Conservation (phyloP, 2,113 vertebrate genomes). For the Pseudonaja textilis region DNA sequence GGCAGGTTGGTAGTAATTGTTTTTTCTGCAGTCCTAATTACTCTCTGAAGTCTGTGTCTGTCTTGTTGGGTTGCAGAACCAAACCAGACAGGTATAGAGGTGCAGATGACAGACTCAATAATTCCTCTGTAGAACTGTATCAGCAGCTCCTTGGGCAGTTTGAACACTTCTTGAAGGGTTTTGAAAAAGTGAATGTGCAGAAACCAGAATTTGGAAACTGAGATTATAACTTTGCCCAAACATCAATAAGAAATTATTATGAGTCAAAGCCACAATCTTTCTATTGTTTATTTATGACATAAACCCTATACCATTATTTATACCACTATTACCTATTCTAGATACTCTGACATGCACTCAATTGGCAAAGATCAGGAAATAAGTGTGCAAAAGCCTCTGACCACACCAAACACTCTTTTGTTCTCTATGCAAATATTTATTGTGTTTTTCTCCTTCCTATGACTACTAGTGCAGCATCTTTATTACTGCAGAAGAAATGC, state of each 20-base stretch:
- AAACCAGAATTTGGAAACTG: background rate
- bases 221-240: background rate
- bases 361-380: background rate
- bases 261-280: background rate
- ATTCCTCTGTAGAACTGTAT: too few species aligned
- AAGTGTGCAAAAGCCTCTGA: background rate
- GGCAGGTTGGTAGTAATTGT: too few species aligned
- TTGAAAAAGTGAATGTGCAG: fast-evolving
- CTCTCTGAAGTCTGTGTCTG: too few species aligned
- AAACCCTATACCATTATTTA: background rate
- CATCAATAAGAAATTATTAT: background rate
- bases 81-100: too few species aligned
- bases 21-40: too few species aligned
- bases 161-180: background rate
- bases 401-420: background rate
- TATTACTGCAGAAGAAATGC: background rate
- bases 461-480: background rate
- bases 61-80: too few species aligned
- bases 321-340: background rate
- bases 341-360: background rate
- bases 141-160: too few species aligned
- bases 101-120: too few species aligned
- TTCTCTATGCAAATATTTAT: background rate
- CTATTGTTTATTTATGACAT: background rate
- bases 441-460: background rate